Base-by-base conservation (phyloP, 2,888 invertebrate genomes). In the Acanthopleura granulata region DNA sequence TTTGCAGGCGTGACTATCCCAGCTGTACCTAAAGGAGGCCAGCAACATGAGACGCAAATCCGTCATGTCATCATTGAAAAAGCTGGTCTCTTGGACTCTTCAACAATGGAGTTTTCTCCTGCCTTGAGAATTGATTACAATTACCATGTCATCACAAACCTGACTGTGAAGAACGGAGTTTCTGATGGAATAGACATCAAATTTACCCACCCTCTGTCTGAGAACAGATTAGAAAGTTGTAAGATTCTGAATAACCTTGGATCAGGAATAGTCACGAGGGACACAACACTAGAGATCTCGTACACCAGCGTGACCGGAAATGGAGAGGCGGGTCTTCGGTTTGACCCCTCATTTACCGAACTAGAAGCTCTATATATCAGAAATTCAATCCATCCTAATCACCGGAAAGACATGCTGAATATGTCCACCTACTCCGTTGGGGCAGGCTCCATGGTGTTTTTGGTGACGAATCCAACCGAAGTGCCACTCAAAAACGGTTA, bases 131-230 rank as follows among this genome's bases (percentile, higher is more conserved):
- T 93, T 74, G 93, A 93, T 85, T 93, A 93, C 90, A 92, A 92
- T 83, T 91, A 91, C 79, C 93, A 93, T 85, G 89, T 90, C 11
- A 86, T 88, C 25, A 84, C 85, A 0, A 80, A 82, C 22, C 74
- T 92, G 1, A 93, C 94, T 83, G 93, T 99, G 25, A 92, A 93
- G 0, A 94, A 97, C 86, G 98, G 98, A 89, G 94, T 95, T 74
- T 95, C 96, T 84, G 97, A 98, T 87, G 99, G 99, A 0, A 92
- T 99, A 49, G 98, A 97, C 49, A 93, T 99, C 62, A 92, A 98
- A 77, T 98, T 98, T 91, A 96, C 98, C 0, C 97, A 99, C 91
- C 94, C 98, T 76, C 97, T 95, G 87, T 81, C 94, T 0, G 93
- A 83, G 51, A 87, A 95, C 4, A 96, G 96, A 83, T 94, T 94